phyloP scores from a whole-genome alignment of 2,888 invertebrate species.

The Hypomecis atomaria region DNA sequence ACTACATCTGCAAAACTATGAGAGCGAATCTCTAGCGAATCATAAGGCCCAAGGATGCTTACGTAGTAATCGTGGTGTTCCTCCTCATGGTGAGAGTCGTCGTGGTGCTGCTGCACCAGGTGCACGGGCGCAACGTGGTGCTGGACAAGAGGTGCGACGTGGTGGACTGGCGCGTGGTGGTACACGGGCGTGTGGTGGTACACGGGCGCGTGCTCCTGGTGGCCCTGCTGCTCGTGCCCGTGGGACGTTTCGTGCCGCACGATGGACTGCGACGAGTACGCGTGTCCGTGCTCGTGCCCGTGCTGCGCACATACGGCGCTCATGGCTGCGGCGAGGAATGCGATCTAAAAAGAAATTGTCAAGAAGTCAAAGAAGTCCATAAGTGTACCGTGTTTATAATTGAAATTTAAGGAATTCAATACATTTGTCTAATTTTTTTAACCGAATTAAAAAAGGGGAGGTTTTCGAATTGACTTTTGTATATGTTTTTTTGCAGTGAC shows the following conservation, averaged over 20 bases:
- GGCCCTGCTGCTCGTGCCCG: conserved; percentile 20
- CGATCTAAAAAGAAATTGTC: conserved; percentile 29
- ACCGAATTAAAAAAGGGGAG: too few relatives aligned
- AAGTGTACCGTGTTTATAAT: too few relatives aligned
- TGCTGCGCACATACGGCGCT: conserved; percentile 54
- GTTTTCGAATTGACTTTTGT: background rate
- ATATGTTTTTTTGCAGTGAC: background rate
- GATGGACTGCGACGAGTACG: conserved; percentile 55
- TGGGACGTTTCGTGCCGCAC: conserved; percentile 49
- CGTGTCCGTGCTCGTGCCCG: conserved; percentile 48
- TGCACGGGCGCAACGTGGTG: conserved; percentile 31
- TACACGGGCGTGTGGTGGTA: conserved; percentile 36
- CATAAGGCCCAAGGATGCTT: conserved; percentile 43
- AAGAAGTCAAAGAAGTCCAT: too few relatives aligned
- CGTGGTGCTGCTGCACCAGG: conserved; percentile 60
- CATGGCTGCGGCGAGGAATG: conserved; percentile 45
- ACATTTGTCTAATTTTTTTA: too few relatives aligned
- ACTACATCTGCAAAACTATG: background rate
- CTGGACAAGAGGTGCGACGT: conserved; percentile 31
- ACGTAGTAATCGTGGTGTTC: conserved; percentile 63
- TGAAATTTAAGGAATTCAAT: too few relatives aligned
- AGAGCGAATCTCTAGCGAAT: background rate
- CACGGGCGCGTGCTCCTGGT: conserved; percentile 26
- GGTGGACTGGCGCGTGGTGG: conserved; percentile 35
- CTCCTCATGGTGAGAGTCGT: conserved; percentile 51